phyloP scores from a whole-genome alignment of 2,113 vertebrate species.

The Mixornis gularis region DNA sequence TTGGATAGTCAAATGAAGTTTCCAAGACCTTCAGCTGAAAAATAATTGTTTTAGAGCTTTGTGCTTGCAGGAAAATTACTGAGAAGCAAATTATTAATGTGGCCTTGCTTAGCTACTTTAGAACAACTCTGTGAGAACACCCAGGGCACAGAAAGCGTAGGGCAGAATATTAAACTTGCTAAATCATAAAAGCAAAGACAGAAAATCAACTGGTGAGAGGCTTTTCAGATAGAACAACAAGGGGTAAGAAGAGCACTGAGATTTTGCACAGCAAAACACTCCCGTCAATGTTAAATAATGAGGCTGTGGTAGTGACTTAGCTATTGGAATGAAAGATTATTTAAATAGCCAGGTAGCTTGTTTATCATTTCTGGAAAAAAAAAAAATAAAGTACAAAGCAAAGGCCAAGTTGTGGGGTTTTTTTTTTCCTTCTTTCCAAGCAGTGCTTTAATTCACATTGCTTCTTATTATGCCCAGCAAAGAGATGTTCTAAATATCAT shows the following conservation, averaged over 20 bases:
- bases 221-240: neutral
- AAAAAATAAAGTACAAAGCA: neutral
- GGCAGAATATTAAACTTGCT: neutral
- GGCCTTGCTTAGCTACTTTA: neutral
- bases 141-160: neutral
- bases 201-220: neutral
- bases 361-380: neutral
- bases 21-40: neutral
- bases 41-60: neutral
- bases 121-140: neutral
- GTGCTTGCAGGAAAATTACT: constrained; percentile 2
- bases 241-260: neutral
- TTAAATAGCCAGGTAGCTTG: neutral
- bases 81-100: neutral
- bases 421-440: neutral
- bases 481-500: neutral
- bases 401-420: neutral
- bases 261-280: neutral
- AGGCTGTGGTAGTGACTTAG: neutral
- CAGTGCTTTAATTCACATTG: neutral
- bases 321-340: constrained; percentile 5
- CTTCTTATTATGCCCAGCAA: neutral
- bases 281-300: neutral
- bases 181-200: neutral
- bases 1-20: neutral